Percentiles rank a stretch among this genome's conserved stretches.
These are phyloP conservation scores for Oostethus manadensis DNA, from an alignment of 2,113 vertebrate genomes.

Conservation along the genomic window DNA sequence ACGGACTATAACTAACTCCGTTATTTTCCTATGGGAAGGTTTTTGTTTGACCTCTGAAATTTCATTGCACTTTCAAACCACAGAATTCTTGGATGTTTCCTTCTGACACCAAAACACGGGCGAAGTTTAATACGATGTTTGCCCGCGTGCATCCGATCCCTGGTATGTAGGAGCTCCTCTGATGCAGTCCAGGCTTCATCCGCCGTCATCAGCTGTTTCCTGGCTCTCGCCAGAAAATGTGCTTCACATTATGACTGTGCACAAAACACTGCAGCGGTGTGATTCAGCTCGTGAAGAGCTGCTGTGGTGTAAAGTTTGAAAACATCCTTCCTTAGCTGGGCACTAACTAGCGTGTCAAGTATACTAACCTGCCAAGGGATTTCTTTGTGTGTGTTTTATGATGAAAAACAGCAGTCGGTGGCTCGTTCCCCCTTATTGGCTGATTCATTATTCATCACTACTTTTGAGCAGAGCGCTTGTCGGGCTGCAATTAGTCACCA, in stretches of 20 bases:
- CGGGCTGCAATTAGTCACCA: not conserved
- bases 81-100: not conserved
- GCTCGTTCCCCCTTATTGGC: constrained; percentile 20
- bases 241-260: constrained; percentile 68
- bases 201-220: constrained; percentile 73
- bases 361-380: not conserved
- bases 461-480: constrained; percentile 28
- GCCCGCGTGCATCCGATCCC: constrained; percentile 45
- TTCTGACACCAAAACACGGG: constrained; percentile 7
- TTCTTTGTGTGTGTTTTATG: not conserved
- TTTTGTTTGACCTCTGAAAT: not conserved
- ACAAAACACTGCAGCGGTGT: constrained; percentile 50
- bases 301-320: constrained; percentile 23
- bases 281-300: constrained; percentile 40
- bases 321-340: constrained; percentile 3
- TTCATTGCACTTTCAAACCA: not conserved
- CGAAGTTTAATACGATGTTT: constrained; percentile 44
- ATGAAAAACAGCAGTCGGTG: constrained; percentile 12
- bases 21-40: not conserved
- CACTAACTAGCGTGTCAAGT: not conserved
- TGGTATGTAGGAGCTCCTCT: constrained; percentile 52
- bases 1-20: too few relatives aligned
- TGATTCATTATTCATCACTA: constrained; percentile 49
- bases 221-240: constrained; percentile 62
- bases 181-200: constrained; percentile 49